Evolutionary conservation across 2,113 vertebrate species (phyloP).

Genomic region (Notothenia coriiceps): DNA sequence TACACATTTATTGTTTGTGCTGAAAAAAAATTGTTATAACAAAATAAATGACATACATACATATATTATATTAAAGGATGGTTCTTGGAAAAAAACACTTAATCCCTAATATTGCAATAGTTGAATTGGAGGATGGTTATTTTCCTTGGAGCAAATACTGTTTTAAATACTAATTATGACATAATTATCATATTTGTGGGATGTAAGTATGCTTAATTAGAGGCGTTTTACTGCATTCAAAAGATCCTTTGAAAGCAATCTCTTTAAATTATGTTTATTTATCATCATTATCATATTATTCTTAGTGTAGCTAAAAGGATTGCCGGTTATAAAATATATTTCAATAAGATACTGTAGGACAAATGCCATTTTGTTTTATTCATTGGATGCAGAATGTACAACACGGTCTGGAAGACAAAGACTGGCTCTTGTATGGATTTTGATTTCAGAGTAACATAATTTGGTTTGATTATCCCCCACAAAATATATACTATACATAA

Average conservation of each 20-base stretch:
- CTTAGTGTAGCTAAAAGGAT: slow-evolving; percentile 6
- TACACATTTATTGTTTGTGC: background rate
- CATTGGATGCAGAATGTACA: background rate
- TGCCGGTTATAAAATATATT: slow-evolving; percentile 45
- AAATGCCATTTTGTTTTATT: slow-evolving; percentile 9
- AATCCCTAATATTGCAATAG: background rate
- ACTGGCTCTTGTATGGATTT: background rate
- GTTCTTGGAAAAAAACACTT: background rate
- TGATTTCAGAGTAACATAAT: slow-evolving; percentile 28
- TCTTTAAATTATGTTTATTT: slow-evolving; percentile 34
- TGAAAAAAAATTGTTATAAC: background rate
- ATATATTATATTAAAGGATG: background rate
- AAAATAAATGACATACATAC: no score
- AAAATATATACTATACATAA: slow-evolving; percentile 45
- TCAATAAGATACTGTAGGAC: slow-evolving; percentile 15
- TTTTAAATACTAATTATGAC: slow-evolving; percentile 20
- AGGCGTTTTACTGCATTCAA: slow-evolving; percentile 27
- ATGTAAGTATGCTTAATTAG: slow-evolving; percentile 45
- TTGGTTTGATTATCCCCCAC: slow-evolving; percentile 29
- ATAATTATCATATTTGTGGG: slow-evolving; percentile 4
- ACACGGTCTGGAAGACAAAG: slow-evolving; percentile 17
- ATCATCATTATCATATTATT: slow-evolving; percentile 19
- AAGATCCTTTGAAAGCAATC: slow-evolving; percentile 30
- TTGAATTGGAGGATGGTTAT: background rate
- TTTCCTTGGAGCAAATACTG: background rate